Percentiles rank a stretch among this genome's conserved stretches.
Conservation (phyloP, 1,140 invertebrate genomes). For the Ceratina calcarata region DNA sequence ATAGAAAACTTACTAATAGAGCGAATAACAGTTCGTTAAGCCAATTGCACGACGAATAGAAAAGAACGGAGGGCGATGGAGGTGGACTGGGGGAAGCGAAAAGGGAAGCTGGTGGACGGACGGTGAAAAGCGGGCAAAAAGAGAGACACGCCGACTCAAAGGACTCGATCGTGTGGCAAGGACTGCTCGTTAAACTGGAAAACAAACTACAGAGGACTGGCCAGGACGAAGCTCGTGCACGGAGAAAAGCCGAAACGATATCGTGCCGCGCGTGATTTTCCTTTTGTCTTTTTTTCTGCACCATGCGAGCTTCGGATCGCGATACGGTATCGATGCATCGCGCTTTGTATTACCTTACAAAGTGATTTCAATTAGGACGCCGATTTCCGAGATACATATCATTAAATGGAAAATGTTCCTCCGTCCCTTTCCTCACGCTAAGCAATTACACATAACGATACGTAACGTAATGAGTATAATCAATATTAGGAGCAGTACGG, state of each 20-base stretch:
- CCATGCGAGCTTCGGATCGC: background rate
- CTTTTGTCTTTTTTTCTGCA: too few relatives aligned
- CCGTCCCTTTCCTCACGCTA: background rate
- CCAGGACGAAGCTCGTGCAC: slow-evolving; percentile 18
- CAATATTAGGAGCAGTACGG: too few relatives aligned
- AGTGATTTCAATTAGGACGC: background rate
- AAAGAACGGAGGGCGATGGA: slow-evolving; percentile 11
- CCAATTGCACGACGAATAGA: slow-evolving; percentile 39
- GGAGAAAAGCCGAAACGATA: slow-evolving; percentile 33
- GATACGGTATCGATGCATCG: background rate
- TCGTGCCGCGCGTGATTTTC: background rate
- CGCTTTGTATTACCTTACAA: background rate
- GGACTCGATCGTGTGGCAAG: slow-evolving; percentile 56
- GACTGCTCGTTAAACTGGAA: slow-evolving; percentile 64
- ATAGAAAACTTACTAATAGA: slow-evolving; percentile 27
- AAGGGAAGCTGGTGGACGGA: background rate
- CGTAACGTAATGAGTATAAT: too few relatives aligned
- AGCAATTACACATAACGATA: too few relatives aligned
- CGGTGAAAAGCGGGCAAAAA: slow-evolving; percentile 9
- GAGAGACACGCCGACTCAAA: slow-evolving; percentile 36
- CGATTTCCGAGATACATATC: background rate
- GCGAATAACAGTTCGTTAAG: slow-evolving; percentile 44
- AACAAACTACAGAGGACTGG: slow-evolving; percentile 51
- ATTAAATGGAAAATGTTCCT: background rate
- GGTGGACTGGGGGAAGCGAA: background rate